A percentile compares a stretch with the other conserved stretches of the same genome.
These are phyloP conservation scores for Jordanella pulchra DNA, from an alignment of 2,797 vertebrate species.

Conservation along the genomic window DNA sequence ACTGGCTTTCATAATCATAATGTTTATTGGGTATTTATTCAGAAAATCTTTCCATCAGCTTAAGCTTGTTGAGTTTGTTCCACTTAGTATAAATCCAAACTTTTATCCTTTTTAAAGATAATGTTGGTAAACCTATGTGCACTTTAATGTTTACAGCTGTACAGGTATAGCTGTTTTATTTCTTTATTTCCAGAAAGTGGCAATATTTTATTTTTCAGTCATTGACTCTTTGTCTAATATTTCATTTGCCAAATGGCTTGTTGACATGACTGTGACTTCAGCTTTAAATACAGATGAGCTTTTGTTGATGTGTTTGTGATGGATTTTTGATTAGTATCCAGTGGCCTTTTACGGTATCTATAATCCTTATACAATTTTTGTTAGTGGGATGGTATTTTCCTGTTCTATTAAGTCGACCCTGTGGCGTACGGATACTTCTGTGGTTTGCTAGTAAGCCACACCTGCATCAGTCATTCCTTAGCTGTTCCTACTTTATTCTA, in stretches of 20 bases:
- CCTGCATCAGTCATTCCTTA: slow-evolving; percentile 48
- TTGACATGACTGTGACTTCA: slow-evolving; percentile 54
- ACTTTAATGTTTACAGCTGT: slow-evolving; percentile 55
- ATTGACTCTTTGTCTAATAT: slow-evolving; percentile 50
- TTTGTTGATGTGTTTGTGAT: slow-evolving; percentile 21
- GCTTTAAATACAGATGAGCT: slow-evolving; percentile 53
- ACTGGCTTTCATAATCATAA: not conserved
- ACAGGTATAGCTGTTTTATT: slow-evolving; percentile 26
- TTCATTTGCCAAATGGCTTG: slow-evolving; percentile 61
- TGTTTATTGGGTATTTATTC: not conserved
- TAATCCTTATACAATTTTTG: slow-evolving; percentile 34
- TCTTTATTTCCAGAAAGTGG: slow-evolving; percentile 21
- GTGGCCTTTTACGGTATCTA: slow-evolving; percentile 69
- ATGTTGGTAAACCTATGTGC: slow-evolving; percentile 34
- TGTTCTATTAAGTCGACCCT: slow-evolving; percentile 20
- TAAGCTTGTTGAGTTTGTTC: not conserved
- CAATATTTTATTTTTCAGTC: slow-evolving; percentile 31
- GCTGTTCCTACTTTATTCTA: slow-evolving; percentile 47
- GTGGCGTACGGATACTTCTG: slow-evolving; percentile 5
- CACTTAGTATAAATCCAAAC: not conserved
- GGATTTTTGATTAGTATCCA: slow-evolving; percentile 50
- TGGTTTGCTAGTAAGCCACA: not conserved
- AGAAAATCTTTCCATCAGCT: not conserved
- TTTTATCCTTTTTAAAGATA: slow-evolving; percentile 3
- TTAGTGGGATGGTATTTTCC: slow-evolving; percentile 14